Percentiles rank a stretch among this genome's conserved stretches.
Conservation (phyloP, 2,888 invertebrate species). For the Corythucha ciliata region DNA sequence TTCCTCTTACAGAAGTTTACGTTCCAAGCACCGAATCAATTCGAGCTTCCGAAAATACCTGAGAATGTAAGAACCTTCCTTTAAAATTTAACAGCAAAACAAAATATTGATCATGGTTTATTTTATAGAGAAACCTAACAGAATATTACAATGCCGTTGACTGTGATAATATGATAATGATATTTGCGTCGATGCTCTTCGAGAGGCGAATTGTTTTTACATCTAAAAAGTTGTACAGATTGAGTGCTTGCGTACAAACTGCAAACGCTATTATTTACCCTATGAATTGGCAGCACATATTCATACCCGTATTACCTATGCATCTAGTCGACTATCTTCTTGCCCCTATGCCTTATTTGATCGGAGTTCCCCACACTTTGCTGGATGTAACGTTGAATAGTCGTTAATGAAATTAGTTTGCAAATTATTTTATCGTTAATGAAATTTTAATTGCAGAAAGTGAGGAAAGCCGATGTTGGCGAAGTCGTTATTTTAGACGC, state of each 20-base stretch:
- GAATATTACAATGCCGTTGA: conserved; percentile 98
- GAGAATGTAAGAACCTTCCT: conserved; percentile 68
- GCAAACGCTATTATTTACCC: conserved; percentile 92
- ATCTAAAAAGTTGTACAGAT: conserved; percentile 74
- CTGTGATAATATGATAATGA: conserved; percentile 83
- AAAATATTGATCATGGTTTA: conserved; percentile 4
- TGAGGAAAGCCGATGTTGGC: conserved; percentile 73
- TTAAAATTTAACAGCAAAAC: background rate
- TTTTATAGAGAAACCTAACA: conserved; percentile 76
- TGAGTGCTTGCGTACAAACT: conserved; percentile 90
- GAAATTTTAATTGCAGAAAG: conserved; percentile 49
- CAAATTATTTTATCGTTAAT: conserved; percentile 34
- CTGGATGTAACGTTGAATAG: conserved; percentile 32
- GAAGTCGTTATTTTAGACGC: conserved; percentile 92
- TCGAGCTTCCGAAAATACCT: conserved; percentile 85
- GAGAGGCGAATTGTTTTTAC: conserved; percentile 90
- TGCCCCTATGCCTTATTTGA: conserved; percentile 97
- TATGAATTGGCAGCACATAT: conserved; percentile 98
- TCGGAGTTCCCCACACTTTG: conserved; percentile 68
- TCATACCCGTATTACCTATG: conserved; percentile 87
- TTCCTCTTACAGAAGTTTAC: conserved; percentile 62
- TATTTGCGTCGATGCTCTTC: conserved; percentile 91
- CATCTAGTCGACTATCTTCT: conserved; percentile 79
- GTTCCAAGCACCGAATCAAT: conserved; percentile 67
- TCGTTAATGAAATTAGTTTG: background rate